Evolutionary conservation across 2,113 vertebrate genomes (phyloP).

Genomic region (Tachysurus fulvidraco): DNA sequence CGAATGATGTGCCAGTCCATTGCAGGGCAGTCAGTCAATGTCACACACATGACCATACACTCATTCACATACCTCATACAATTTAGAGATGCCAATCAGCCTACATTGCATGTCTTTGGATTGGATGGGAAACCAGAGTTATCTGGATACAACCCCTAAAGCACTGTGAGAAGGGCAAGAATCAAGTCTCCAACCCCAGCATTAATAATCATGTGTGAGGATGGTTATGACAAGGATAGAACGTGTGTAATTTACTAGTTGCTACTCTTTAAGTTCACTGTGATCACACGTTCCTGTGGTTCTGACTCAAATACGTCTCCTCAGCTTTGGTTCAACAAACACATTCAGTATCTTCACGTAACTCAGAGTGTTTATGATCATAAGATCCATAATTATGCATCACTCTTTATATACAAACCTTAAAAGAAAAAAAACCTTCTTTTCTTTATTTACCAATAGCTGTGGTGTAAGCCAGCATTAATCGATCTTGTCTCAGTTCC

Average conservation of each 20-base stretch:
- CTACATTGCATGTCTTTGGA: too few relatives aligned
- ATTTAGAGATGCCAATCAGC: too few relatives aligned
- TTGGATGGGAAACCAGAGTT: too few relatives aligned
- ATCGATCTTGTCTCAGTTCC: slow-evolving; percentile 31
- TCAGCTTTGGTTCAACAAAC: slow-evolving; percentile 1
- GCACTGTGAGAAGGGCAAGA: too few relatives aligned
- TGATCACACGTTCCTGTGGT: neutral
- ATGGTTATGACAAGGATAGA: neutral
- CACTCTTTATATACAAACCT: slow-evolving; percentile 38
- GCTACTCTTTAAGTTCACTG: slow-evolving; percentile 1
- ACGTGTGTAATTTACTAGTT: neutral
- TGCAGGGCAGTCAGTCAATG: too few relatives aligned
- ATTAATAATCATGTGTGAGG: neutral
- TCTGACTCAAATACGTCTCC: slow-evolving; percentile 30
- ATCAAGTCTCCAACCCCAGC: neutral
- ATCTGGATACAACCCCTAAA: too few relatives aligned
- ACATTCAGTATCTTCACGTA: slow-evolving; percentile 7
- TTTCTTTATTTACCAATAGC: slow-evolving; percentile 32
- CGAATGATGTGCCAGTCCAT: too few relatives aligned
- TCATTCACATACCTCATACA: too few relatives aligned
- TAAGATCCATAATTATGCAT: slow-evolving; percentile 49
- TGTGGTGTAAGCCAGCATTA: slow-evolving; percentile 42
- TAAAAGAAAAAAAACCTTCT: slow-evolving; percentile 43
- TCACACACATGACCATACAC: too few relatives aligned
- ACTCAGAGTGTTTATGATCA: slow-evolving; percentile 1